Evolutionary conservation across 2,113 vertebrate genomes (phyloP).

Genomic region (Panthera tigris): DNA sequence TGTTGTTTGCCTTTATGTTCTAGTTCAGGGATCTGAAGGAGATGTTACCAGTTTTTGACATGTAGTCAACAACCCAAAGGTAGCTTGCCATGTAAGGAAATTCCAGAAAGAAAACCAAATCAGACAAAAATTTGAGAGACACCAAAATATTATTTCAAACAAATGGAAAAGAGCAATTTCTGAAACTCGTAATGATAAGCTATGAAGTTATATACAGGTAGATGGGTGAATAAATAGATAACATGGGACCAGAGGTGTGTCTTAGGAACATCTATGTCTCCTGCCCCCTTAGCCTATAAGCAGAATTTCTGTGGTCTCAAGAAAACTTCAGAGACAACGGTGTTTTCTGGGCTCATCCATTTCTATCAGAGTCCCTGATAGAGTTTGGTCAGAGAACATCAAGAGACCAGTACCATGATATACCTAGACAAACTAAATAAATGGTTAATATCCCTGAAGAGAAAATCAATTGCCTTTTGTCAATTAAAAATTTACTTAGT

Average conservation of each 20-base stretch:
- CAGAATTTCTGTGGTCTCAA: background rate
- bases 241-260: background rate
- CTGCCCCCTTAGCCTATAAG: too few relatives aligned
- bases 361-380: background rate
- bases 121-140: background rate
- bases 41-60: background rate
- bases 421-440: background rate
- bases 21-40: background rate
- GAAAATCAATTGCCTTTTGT: background rate
- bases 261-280: background rate
- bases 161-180: background rate
- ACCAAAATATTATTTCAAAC: background rate
- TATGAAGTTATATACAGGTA: background rate
- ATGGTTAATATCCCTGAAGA: background rate
- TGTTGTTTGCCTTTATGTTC: background rate
- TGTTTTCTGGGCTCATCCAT: background rate
- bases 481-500: background rate
- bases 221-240: too few relatives aligned
- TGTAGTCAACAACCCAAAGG: background rate
- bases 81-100: background rate
- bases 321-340: background rate
- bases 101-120: background rate
- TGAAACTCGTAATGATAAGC: background rate
- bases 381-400: background rate
- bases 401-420: background rate